These are phyloP conservation scores for Streptopelia turtur DNA, from an alignment of 2,797 vertebrate genomes.

Conservation along the genomic window DNA sequence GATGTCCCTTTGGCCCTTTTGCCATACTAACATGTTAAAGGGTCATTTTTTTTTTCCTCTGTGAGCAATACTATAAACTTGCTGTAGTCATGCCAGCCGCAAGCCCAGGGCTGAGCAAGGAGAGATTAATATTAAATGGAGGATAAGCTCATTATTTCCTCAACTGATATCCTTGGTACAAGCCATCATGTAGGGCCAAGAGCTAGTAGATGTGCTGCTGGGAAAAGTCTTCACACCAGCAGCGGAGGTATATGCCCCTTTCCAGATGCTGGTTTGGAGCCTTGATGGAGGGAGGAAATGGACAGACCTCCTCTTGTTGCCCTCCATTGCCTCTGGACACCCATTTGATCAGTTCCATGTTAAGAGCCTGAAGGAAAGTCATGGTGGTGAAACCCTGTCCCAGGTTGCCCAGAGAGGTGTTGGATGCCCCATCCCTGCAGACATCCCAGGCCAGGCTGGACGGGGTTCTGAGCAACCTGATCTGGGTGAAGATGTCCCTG, in stretches of 20 bases:
- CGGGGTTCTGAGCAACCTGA: not conserved
- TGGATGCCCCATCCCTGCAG: not conserved
- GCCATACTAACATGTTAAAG: not conserved
- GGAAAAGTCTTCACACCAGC: not conserved
- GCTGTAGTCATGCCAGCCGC: rapidly evolving
- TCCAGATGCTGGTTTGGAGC: not conserved
- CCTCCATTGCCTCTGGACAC: not conserved
- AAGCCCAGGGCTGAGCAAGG: not conserved
- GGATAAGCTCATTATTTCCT: not conserved
- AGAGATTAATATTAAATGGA: not conserved
- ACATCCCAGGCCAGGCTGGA: not conserved
- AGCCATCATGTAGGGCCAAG: not conserved
- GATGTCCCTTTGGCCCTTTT: not conserved
- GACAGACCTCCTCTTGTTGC: not conserved
- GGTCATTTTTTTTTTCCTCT: not conserved
- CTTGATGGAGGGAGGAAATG: not conserved
- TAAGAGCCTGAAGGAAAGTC: not conserved
- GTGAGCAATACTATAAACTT: not conserved
- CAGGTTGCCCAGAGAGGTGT: not conserved
- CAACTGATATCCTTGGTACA: not conserved
- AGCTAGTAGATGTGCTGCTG: not conserved
- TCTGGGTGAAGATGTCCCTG: not conserved
- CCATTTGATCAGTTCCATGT: not conserved
- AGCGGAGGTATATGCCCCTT: not conserved
- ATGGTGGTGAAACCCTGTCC: not conserved